phyloP scores from a whole-genome alignment of 2,888 invertebrate species.

The Ypsolopha sequella region DNA sequence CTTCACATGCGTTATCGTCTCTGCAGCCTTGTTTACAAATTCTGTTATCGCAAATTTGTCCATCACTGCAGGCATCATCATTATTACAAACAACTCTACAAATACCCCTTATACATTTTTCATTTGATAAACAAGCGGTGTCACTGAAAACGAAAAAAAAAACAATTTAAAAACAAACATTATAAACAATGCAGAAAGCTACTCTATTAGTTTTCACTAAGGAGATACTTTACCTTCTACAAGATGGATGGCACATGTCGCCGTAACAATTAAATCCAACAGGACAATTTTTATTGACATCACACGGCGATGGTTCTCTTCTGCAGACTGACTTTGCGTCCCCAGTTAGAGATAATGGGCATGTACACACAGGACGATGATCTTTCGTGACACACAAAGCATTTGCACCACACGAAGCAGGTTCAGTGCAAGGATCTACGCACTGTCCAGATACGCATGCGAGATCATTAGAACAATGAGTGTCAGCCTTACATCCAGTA shows the following conservation, averaged over 20 bases:
- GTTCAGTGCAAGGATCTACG: constrained; percentile 79
- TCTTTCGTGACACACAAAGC: constrained; percentile 78
- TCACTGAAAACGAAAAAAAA: constrained; percentile 68
- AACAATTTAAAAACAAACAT: not conserved
- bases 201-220: not conserved
- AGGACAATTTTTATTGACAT: constrained; percentile 75
- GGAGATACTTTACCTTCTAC: constrained; percentile 75
- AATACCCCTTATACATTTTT: constrained; percentile 85
- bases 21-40: constrained; percentile 90
- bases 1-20: constrained; percentile 83
- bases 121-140: constrained; percentile 84
- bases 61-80: constrained; percentile 82
- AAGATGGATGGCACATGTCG: constrained; percentile 81
- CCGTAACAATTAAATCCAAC: constrained; percentile 82
- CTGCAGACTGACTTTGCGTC: constrained; percentile 82
- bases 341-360: constrained; percentile 79
- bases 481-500: constrained; percentile 84
- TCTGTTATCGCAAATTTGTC: constrained; percentile 89
- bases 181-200: not conserved
- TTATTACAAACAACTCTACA: constrained; percentile 90
- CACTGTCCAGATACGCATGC: constrained; percentile 87
- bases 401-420: constrained; percentile 87
- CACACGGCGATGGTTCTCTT: constrained; percentile 75
- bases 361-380: constrained; percentile 81
- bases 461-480: constrained; percentile 78